Percentiles rank a stretch among this genome's conserved stretches.
These are phyloP conservation scores for Psammodynastes pulverulentus DNA, from an alignment of 2,113 vertebrate genomes.

Conservation along the genomic window DNA sequence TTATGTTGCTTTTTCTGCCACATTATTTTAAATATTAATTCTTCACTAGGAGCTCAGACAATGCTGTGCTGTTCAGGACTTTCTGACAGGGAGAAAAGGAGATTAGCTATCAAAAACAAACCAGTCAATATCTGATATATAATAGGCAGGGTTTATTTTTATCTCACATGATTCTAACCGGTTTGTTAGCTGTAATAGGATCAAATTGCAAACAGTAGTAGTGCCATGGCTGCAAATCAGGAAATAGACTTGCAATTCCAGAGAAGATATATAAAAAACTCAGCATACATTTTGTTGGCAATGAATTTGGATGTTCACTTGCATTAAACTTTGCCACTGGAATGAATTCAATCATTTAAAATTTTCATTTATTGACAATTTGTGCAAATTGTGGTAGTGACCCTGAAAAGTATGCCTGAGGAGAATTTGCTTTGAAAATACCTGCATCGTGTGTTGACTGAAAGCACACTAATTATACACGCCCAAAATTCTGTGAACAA, in stretches of 20 bases:
- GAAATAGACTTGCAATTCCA: neutral
- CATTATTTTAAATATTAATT: neutral
- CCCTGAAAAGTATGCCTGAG: neutral
- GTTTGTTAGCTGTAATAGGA: neutral
- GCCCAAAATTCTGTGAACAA: neutral
- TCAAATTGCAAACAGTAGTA: neutral
- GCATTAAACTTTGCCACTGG: neutral
- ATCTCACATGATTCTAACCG: neutral
- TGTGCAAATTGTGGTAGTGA: neutral
- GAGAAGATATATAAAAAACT: neutral
- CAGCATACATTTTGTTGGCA: neutral
- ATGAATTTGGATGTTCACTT: neutral
- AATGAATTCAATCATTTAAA: neutral
- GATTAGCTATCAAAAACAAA: neutral
- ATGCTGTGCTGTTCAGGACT: neutral
- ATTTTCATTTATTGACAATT: neutral
- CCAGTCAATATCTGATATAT: neutral
- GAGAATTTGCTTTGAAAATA: neutral
- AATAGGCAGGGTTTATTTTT: neutral
- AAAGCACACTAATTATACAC: neutral
- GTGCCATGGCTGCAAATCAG: neutral
- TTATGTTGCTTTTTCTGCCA: neutral
- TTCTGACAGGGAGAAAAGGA: neutral
- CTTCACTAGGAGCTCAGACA: neutral
- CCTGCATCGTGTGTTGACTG: neutral